phyloP scores from a whole-genome alignment of 37 sponge, comb jelly and placozoan species.

The Bolinopsis microptera region DNA sequence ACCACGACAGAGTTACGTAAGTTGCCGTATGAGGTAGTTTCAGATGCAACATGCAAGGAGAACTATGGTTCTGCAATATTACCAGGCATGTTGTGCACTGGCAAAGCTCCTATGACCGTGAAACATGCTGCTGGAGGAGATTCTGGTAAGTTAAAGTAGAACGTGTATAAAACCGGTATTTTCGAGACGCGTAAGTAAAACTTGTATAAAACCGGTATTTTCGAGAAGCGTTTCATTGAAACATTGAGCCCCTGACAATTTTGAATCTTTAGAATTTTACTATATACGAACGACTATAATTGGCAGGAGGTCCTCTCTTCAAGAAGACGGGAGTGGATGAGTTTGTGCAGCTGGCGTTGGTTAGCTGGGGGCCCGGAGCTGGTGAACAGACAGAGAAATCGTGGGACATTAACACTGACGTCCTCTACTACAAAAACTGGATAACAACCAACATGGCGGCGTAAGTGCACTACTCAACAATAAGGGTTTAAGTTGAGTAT shows the following conservation, averaged over 20 bases:
- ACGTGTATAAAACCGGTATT: too few species aligned
- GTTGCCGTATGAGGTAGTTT: background rate
- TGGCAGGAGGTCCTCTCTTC: constrained; percentile 33
- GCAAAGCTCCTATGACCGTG: background rate
- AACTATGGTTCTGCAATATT: background rate
- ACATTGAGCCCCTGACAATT: too few species aligned
- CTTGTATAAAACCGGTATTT: too few species aligned
- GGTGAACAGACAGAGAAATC: background rate
- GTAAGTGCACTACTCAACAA: background rate
- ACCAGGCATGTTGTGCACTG: constrained; percentile 4
- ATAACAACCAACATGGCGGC: background rate
- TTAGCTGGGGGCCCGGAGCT: background rate
- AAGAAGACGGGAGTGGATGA: background rate
- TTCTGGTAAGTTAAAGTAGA: constrained; percentile 2
- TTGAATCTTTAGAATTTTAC: too few species aligned
- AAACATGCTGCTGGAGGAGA: background rate
- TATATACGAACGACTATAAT: too few species aligned
- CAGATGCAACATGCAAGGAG: background rate
- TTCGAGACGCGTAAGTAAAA: too few species aligned
- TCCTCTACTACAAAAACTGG: background rate
- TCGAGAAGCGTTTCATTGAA: too few species aligned
- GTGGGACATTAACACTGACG: background rate
- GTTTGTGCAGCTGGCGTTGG: background rate
- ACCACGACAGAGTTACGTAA: background rate
- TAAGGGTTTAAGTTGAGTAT: background rate